Evolutionary conservation across 23 tunicate species (phyloP), one percentile per base, ranked within the genome.

Genomic region (Ciona savignyi): DNA sequence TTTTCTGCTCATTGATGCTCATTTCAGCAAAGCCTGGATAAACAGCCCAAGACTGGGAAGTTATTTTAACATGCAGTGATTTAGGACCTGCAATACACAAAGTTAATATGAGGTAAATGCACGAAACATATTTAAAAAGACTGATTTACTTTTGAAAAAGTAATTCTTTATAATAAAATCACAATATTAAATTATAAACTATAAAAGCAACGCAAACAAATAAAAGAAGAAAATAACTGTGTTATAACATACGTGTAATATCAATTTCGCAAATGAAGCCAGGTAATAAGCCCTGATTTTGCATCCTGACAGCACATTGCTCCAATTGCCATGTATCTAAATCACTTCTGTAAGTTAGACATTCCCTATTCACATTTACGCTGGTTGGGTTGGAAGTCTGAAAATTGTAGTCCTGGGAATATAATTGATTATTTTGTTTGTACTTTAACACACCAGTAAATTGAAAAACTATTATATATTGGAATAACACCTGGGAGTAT

Each of bases 1-100:
- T 15, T 42, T 42, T 42, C 15, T 42, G 9, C 56, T 15, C 56
- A 42, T 42, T 42, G 56, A 42, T 42, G 15, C 9, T 42, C 56
- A 42, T 42, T 42, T 42, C 56, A 6, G 56, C 56, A 42, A 42
- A 63, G 23, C 67, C 67, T 22, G 67, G 67, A 63, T 63, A 63
- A 4, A 63, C 67, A 22, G 4, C 67, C 15, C 4, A 63, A 63
- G 67, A 63, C 4, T 63, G 28, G 4, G 67, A 63, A 4, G 28
- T 22, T 25, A 63, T 63, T n/a, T 63, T 25, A 23, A 63, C 67
- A 63, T 25, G 15, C 15, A 63, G 56, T 6, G 15, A 42, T 42
- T 42, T 42, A 6, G 56, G 56, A 42, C 15, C 56, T 42, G 56
- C 9, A 42, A n/a, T n/a, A n/a, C n/a, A n/a, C n/a, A n/a, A n/a